phyloP scores from a whole-genome alignment of 2,113 vertebrate genomes.

The Lampris megalopsis region DNA sequence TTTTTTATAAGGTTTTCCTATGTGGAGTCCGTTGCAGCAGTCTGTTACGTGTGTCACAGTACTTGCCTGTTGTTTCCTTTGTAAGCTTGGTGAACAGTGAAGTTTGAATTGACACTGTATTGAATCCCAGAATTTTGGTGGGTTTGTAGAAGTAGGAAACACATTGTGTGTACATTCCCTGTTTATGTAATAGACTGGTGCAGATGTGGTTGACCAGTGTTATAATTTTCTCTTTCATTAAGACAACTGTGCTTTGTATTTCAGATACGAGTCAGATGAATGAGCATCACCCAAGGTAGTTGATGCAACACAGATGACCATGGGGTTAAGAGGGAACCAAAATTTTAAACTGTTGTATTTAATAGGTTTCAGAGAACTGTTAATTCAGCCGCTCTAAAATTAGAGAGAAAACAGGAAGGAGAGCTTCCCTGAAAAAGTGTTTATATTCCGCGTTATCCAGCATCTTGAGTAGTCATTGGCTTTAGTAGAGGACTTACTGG shows the following conservation, averaged over 20 bases:
- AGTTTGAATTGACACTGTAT: too few species aligned
- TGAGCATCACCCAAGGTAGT: slow-evolving; percentile 56
- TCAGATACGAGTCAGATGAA: slow-evolving; percentile 84
- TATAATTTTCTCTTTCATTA: background rate
- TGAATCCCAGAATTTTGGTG: too few species aligned
- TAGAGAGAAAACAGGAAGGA: slow-evolving; percentile 39
- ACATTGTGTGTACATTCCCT: background rate
- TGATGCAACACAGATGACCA: slow-evolving; percentile 11
- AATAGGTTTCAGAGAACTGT: slow-evolving; percentile 18
- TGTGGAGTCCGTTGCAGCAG: too few species aligned
- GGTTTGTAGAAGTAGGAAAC: too few species aligned
- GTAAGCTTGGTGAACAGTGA: too few species aligned
- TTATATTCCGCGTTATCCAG: slow-evolving; percentile 40
- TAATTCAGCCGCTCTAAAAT: slow-evolving; percentile 31
- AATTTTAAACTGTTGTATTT: slow-evolving; percentile 18
- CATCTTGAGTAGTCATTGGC: slow-evolving; percentile 39
- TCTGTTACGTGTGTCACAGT: too few species aligned
- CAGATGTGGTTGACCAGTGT: too few species aligned
- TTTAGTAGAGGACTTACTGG: slow-evolving; percentile 28
- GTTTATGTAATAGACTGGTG: background rate
- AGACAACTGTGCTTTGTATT: slow-evolving; percentile 21
- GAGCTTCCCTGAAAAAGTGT: background rate
- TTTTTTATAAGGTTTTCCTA: too few species aligned
- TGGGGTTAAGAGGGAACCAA: slow-evolving; percentile 19
- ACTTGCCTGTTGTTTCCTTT: too few species aligned